Conservation (phyloP, 2,888 invertebrate species). For the Tiliacea citrago region DNA sequence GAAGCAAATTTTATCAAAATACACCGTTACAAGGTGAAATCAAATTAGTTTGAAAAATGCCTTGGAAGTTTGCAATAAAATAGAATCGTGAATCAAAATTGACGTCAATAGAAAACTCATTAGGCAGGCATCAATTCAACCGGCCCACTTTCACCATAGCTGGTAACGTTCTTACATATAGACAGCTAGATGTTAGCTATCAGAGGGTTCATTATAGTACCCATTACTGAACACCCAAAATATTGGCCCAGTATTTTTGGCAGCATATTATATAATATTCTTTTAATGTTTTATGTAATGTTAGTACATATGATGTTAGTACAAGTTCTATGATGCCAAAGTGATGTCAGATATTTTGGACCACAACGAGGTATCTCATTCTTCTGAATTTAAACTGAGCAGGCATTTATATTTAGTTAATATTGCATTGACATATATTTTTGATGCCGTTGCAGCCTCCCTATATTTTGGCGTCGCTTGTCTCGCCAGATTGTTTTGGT, state of each 20-base stretch:
- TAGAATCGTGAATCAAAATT: constrained; percentile 57
- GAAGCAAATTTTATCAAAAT: constrained; percentile 18
- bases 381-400: background rate
- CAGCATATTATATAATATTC: background rate
- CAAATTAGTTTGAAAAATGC: constrained; percentile 34
- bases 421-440: too few species aligned
- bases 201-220: constrained; percentile 6
- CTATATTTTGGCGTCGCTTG: too few species aligned
- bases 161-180: constrained; percentile 14
- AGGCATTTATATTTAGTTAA: background rate
- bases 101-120: constrained; percentile 56
- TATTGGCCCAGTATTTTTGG: background rate
- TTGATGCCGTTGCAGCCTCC: too few species aligned
- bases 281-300: too few species aligned
- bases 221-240: background rate
- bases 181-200: constrained; percentile 1
- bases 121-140: constrained; percentile 40
- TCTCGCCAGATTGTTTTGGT: background rate
- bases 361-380: background rate
- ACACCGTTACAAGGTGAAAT: constrained; percentile 29
- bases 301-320: too few species aligned
- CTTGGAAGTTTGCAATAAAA: constrained; percentile 34
- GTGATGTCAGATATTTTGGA: background rate
- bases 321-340: background rate
- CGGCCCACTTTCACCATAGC: constrained; percentile 18